Percentiles rank a stretch among this genome's conserved stretches.
Conservation (phyloP, 1,140 invertebrate genomes). For the Frieseomelitta varia region DNA sequence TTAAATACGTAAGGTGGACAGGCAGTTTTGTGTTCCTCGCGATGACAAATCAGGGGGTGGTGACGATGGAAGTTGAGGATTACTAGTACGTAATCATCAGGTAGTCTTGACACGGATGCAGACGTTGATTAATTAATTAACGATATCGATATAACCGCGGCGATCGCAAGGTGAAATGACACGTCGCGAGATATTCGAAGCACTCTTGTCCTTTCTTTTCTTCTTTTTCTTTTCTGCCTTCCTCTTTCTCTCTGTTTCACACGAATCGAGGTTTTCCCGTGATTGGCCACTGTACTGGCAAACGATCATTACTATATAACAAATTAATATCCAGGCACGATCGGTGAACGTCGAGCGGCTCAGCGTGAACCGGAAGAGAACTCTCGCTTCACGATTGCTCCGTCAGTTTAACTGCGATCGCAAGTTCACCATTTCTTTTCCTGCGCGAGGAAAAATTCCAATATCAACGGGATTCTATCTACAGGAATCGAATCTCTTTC, state of each 20-base stretch:
- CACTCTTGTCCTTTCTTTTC: not conserved
- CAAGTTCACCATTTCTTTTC: not conserved
- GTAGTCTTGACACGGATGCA: constrained; percentile 17
- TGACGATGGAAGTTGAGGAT: not conserved
- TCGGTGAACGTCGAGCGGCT: constrained; percentile 57
- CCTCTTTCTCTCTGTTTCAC: not conserved
- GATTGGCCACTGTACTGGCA: too few relatives aligned
- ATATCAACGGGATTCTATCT: not conserved
- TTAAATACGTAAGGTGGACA: constrained; percentile 22
- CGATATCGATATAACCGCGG: constrained; percentile 47
- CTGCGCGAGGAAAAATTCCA: not conserved
- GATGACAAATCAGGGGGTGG: not conserved
- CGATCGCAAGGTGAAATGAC: constrained; percentile 24
- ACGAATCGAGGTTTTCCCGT: not conserved
- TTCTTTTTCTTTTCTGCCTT: not conserved
- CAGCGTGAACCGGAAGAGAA: constrained; percentile 43
- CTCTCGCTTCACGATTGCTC: not conserved
- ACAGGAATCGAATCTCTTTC: not conserved
- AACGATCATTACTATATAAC: constrained; percentile 6
- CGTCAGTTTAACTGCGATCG: not conserved
- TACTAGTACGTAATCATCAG: constrained; percentile 10
- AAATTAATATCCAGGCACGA: constrained; percentile 67
- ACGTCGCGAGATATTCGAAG: constrained; percentile 26
- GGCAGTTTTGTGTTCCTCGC: constrained; percentile 15
- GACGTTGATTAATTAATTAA: not conserved